Percentiles rank a stretch among this genome's conserved stretches.
Conservation (phyloP, 2,797 vertebrate species). For the Lithobates pipiens region DNA sequence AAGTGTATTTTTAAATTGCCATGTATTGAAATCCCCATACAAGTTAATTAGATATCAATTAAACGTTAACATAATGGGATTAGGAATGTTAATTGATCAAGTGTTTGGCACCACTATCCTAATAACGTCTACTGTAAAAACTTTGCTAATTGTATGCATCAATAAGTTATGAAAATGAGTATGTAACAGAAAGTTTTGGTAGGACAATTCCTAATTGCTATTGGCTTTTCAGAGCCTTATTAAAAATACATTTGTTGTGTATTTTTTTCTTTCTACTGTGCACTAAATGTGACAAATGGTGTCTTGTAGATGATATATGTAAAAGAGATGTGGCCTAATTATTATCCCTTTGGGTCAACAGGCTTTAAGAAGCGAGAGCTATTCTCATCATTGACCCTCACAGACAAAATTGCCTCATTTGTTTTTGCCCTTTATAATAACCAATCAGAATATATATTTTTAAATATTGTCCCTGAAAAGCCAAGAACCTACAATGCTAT, state of each 20-base stretch:
- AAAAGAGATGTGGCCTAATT: conserved; percentile 36
- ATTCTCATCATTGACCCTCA: background rate
- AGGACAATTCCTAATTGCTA: conserved; percentile 47
- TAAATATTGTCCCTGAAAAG: background rate
- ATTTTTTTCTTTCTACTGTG: conserved; percentile 2
- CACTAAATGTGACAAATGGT: conserved; percentile 34
- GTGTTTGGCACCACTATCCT: conserved; percentile 66
- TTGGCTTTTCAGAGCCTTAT: conserved; percentile 33
- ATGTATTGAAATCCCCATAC: conserved; percentile 63
- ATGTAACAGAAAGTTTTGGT: conserved; percentile 40
- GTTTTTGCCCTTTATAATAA: background rate
- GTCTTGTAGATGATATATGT: conserved; percentile 37
- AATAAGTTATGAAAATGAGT: conserved; percentile 65
- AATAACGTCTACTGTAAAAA: conserved; percentile 66
- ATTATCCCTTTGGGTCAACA: conserved; percentile 13
- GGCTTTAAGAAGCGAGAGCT: conserved; percentile 1
- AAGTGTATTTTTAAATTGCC: conserved; percentile 67
- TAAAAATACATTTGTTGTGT: conserved; percentile 53
- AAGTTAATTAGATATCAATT: conserved; percentile 74
- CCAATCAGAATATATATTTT: background rate
- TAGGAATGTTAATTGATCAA: conserved; percentile 72
- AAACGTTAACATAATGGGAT: conserved; percentile 71
- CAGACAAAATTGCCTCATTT: background rate
- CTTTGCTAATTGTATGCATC: conserved; percentile 67
- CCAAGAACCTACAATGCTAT: background rate